phyloP scores from a whole-genome alignment of 2,113 vertebrate species.

The Chiloscyllium plagiosum region DNA sequence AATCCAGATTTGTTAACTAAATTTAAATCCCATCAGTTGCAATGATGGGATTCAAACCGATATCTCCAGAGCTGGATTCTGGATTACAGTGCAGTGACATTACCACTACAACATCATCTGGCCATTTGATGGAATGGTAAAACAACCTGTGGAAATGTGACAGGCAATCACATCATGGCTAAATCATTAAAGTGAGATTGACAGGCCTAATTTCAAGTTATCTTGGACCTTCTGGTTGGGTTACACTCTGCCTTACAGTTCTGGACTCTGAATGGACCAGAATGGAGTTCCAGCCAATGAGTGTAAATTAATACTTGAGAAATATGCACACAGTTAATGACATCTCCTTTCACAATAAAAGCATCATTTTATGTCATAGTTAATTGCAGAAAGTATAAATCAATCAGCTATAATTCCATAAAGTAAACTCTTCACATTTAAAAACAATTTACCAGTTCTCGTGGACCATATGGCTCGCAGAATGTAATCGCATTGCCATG shows the following conservation, averaged over 20 bases:
- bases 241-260: neutral
- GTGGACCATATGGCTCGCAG: constrained; percentile 85
- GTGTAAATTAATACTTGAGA: neutral
- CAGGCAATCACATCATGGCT: neutral
- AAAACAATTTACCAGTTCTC: constrained; percentile 75
- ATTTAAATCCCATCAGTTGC: too few relatives aligned
- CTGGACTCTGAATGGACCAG: neutral
- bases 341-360: neutral
- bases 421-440: constrained; percentile 30
- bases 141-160: neutral
- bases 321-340: neutral
- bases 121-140: neutral
- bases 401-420: neutral
- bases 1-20: too few relatives aligned
- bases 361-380: neutral
- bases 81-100: too few relatives aligned
- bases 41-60: too few relatives aligned
- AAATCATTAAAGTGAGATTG: neutral
- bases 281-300: neutral
- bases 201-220: neutral
- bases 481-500: constrained; percentile 82
- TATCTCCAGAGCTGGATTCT: too few relatives aligned
- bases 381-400: neutral
- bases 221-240: neutral
- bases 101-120: too few relatives aligned